Base-by-base conservation (phyloP, 2,113 vertebrate species). In the Oostethus manadensis region DNA sequence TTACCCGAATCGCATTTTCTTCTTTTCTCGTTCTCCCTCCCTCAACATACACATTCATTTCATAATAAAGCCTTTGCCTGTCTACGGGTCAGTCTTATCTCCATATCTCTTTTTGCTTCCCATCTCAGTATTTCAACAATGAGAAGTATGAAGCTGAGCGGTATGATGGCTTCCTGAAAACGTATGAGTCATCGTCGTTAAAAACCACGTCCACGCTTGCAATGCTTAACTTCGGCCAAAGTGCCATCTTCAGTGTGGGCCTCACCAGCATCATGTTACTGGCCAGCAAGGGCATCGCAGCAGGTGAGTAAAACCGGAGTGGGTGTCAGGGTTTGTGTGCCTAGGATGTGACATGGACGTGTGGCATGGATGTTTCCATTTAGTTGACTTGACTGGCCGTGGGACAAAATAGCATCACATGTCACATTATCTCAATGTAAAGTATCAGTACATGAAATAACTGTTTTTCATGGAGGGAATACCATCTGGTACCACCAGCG, bases 201-300 rank as follows among this genome's bases (percentile, higher is more conserved):
- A 98, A 99, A 89, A 99, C 95, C 81, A 97, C 95, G 54, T 87
- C 93, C 10, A 95, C 95, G 0, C 88, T 99, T 33, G 97, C 95
- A 80, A 86, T 95, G 85, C 92, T 99, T 55, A 99, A 99, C 88
- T 98, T 99, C 55, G 96, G 97, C 21, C 97, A 99, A 86, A 98
- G 85, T 1, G 89, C 82, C 49, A 97, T 98, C 80, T 99, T 99
- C 79, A 98, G 93, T 21, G 9, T 95, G 1, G 97, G 97, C 53
- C 88, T 99, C 73, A 97, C 97, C 0, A 82, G 78, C 56, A 92
- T 98, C 79, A 99, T 98, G 97, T 81, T 98, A 73, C 89, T 99
- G 8, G 94, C 96, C 60, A 98, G 96, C 88, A 89, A 97, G 68
- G 92, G 94, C 79, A 97, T 98, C 59, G n/a, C 93, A 65, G 88